phyloP scores from a whole-genome alignment of 1,140 invertebrate species.

The Zaprionus taronus region DNA sequence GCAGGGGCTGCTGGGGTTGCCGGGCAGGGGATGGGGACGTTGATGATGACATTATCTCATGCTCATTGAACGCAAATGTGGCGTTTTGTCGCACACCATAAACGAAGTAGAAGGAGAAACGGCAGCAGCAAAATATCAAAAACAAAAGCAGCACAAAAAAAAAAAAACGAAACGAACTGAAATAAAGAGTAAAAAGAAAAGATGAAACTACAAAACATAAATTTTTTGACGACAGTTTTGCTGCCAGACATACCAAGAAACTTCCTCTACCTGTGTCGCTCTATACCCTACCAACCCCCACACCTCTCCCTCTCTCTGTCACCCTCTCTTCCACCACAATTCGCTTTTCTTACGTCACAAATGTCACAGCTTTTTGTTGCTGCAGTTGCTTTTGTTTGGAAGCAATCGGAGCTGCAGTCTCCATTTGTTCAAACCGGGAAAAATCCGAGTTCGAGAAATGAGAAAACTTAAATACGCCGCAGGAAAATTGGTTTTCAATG shows the following conservation, averaged over 20 bases:
- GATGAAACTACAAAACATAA: conserved; percentile 6
- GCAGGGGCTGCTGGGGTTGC: conserved; percentile 23
- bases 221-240: conserved; percentile 8
- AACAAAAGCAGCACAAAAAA: conserved; percentile 18
- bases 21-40: conserved; percentile 22
- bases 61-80: conserved; percentile 82
- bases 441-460: not conserved
- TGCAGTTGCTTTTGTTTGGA: conserved; percentile 39
- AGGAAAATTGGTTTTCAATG: not conserved
- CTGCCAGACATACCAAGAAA: conserved; percentile 45
- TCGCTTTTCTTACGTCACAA: not conserved
- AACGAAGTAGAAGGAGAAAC: conserved; percentile 39
- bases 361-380: conserved; percentile 5
- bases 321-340: too few relatives aligned
- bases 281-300: not conserved
- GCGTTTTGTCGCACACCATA: conserved; percentile 76
- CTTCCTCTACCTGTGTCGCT: conserved; percentile 18
- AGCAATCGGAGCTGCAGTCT: conserved; percentile 47
- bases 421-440: conserved; percentile 20
- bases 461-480: conserved; percentile 10
- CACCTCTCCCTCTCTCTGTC: not conserved
- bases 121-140: conserved; percentile 8
- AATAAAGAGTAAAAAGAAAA: not conserved
- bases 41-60: conserved; percentile 81
- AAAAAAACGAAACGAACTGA: conserved; percentile 13